A percentile compares a stretch with the other conserved stretches of the same genome.
Conservation (phyloP, 2,888 invertebrate species). For the Aleiodes alternator region DNA sequence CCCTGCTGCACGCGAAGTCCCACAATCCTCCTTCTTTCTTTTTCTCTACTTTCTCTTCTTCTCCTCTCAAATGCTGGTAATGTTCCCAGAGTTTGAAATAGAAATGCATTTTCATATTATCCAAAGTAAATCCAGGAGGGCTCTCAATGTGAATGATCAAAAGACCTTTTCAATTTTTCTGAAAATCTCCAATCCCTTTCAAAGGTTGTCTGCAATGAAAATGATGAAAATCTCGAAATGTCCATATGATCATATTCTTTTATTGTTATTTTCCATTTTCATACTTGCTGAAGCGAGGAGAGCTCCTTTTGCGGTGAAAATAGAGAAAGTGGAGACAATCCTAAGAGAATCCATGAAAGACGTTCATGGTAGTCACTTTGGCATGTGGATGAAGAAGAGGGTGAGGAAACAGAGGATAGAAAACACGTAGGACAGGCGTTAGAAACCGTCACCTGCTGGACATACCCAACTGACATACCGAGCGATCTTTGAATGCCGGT, state of each 20-base stretch:
- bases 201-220: not conserved
- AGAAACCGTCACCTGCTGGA: conserved; percentile 71
- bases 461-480: conserved; percentile 70
- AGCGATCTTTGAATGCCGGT: conserved; percentile 68
- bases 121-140: conserved; percentile 1
- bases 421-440: conserved; percentile 66
- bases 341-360: conserved; percentile 52
- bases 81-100: conserved; percentile 4
- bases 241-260: not conserved
- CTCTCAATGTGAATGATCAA: conserved; percentile 49
- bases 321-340: conserved; percentile 48
- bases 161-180: conserved; percentile 54
- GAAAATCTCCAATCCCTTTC: conserved; percentile 48
- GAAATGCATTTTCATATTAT: conserved; percentile 19
- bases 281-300: too few relatives aligned
- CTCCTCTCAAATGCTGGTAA: conserved; percentile 1
- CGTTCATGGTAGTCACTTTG: conserved; percentile 41
- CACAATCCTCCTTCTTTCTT: conserved; percentile 58
- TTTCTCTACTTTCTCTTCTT: conserved; percentile 24
- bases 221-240: too few relatives aligned
- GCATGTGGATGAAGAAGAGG: conserved; percentile 63
- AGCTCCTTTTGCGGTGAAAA: not conserved
- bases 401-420: conserved; percentile 49
- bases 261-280: not conserved
- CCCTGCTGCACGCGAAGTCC: conserved; percentile 71